phyloP scores from a whole-genome alignment of 2,113 vertebrate species.

The Chloropsis hardwickii region DNA sequence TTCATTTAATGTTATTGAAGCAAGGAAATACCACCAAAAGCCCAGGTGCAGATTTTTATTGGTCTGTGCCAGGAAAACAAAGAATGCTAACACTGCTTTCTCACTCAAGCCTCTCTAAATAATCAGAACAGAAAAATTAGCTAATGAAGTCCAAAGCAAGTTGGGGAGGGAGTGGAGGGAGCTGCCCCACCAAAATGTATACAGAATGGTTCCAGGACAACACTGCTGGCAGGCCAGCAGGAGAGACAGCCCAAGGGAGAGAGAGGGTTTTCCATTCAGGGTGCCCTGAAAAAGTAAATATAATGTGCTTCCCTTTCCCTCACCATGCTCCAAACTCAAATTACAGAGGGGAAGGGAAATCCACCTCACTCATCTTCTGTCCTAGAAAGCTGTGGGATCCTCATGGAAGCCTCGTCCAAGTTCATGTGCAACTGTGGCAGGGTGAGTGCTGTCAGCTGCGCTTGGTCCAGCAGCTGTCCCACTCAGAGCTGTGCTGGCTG shows the following conservation, averaged over 20 bases:
- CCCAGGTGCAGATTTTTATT: not conserved
- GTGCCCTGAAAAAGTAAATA: not conserved
- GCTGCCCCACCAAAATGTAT: not conserved
- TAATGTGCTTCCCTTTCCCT: not conserved
- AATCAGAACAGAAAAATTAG: not conserved
- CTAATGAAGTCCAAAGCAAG: not conserved
- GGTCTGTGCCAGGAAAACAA: not conserved
- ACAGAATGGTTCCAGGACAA: not conserved
- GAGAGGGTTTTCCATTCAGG: not conserved
- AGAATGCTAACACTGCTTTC: not conserved
- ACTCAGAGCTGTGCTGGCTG: not conserved
- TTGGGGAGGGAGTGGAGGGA: not conserved
- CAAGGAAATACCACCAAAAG: not conserved
- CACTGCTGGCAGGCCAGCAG: not conserved
- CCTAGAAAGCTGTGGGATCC: not conserved
- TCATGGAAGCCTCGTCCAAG: not conserved
- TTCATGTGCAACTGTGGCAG: fast-evolving
- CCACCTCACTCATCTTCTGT: not conserved
- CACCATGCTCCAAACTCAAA: not conserved
- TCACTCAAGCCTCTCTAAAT: not conserved
- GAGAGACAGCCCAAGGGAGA: not conserved
- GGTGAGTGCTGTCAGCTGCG: not conserved
- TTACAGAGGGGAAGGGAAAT: not conserved
- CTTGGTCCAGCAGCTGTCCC: not conserved
- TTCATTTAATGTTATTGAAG: not conserved